Base-by-base conservation (phyloP, 2,113 vertebrate genomes). In the Sardina pilchardus region DNA sequence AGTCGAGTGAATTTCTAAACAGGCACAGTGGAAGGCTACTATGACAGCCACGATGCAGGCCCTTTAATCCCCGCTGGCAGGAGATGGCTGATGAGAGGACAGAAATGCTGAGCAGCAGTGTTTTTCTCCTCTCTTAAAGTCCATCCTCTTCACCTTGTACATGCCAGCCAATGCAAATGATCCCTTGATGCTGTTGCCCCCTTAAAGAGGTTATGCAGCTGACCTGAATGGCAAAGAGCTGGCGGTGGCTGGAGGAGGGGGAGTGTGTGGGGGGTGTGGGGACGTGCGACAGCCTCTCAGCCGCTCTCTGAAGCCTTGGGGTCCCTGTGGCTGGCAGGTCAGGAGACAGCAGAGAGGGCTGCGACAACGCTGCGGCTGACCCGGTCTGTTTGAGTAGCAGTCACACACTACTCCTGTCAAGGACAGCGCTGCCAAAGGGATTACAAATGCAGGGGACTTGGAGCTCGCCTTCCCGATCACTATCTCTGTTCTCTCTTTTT, bases 111-210 rank as follows among this genome's bases (percentile, higher is more conserved):
- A 87, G 85, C 71, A 34, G 30, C 30, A 83, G 78, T 82, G 89
- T 67, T 36, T 84, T 24, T 53, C 30, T 50, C 16, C 53, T 2
- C 8, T 30, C 21, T 48, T 53, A 30, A 81, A 44, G 63, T 24
- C 43, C 78, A 78, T 89, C 59, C 26, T 81, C 44, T 85, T 85
- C 80, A 81, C 47, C 85, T 84, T 85, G 78, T 26, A 42, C 39
- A n/a, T 53, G 85, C 34, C 34, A 0, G 48, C 78, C 83, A 86
- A 89, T 89, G 81, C 87, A 88, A 88, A 91, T 88, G 86, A 86
- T 87, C 42, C 47, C 48, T 75, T 39, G 43, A 85, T 45, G 44
- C 26, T 39, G 71, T 26, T 44, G 21, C n/a, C 84, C 53, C 34
- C 82, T 83, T 83, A 90, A 89, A 90, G 89, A 90, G 86, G 83